Conservation (phyloP, 2,113 vertebrate genomes). For the Menidia beryllina region DNA sequence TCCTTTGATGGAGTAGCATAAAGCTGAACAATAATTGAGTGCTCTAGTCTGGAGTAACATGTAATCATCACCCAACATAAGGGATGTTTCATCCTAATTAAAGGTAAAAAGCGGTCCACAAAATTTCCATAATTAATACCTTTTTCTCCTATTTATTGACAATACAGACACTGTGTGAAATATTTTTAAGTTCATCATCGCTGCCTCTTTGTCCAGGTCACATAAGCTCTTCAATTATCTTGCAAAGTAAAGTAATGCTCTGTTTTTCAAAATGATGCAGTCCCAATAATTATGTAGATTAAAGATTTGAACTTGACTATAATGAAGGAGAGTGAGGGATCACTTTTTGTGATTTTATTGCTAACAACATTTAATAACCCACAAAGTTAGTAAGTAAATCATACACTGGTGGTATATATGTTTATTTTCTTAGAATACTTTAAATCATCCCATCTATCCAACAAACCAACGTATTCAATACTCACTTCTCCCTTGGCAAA, state of each 20-base stretch:
- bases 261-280: neutral
- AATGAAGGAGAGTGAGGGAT: too few species aligned
- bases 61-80: too few species aligned
- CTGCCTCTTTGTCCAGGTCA: conserved; percentile 18
- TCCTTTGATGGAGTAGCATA: conserved; percentile 11
- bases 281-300: too few species aligned
- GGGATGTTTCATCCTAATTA: too few species aligned
- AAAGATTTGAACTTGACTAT: too few species aligned
- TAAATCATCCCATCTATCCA: too few species aligned
- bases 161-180: conserved; percentile 1
- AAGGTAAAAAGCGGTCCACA: neutral
- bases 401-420: neutral
- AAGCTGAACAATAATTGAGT: conserved; percentile 2
- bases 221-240: conserved; percentile 3
- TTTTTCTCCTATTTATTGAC: neutral
- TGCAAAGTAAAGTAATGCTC: neutral
- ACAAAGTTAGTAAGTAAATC: conserved; percentile 3
- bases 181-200: conserved; percentile 8
- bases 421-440: too few species aligned
- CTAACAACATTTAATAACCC: conserved; percentile 7
- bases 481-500: too few species aligned
- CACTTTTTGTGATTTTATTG: neutral
- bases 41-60: too few species aligned
- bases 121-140: neutral
- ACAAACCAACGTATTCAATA: too few species aligned